Evolutionary conservation across 1,140 invertebrate genomes (phyloP).

Genomic region (Diorhabda sublineata): DNA sequence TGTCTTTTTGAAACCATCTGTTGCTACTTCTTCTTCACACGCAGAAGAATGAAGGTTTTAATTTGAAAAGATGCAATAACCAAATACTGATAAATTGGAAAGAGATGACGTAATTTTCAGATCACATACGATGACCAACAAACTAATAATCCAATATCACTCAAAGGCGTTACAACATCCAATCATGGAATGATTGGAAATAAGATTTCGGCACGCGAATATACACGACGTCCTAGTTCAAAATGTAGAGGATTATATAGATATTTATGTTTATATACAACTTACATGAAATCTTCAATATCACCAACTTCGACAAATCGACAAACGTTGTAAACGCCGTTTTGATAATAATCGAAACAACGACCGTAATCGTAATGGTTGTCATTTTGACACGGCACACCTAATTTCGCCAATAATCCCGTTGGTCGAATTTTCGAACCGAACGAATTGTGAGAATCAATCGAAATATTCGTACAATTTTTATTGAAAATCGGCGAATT

Average conservation of each 20-base stretch:
- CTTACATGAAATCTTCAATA: conserved; percentile 69
- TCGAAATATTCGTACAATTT: conserved; percentile 7
- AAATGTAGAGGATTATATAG: background rate
- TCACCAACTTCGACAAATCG: conserved; percentile 59
- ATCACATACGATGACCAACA: background rate
- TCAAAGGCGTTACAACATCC: background rate
- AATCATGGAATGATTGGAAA: background rate
- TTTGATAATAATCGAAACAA: conserved; percentile 59
- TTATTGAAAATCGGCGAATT: too few relatives aligned
- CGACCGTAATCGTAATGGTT: conserved; percentile 57
- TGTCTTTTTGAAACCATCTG: too few relatives aligned
- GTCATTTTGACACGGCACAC: conserved; percentile 53
- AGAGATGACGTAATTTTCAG: background rate
- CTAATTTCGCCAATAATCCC: conserved; percentile 35
- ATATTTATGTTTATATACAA: conserved; percentile 25
- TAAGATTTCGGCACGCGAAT: background rate
- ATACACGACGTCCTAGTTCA: background rate
- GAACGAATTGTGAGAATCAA: background rate
- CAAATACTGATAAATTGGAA: too few relatives aligned
- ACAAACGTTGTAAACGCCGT: conserved; percentile 56
- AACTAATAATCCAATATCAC: background rate
- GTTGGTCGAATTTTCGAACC: conserved; percentile 27
- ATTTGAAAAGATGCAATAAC: too few relatives aligned
- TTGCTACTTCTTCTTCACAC: too few relatives aligned
- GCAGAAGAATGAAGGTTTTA: too few relatives aligned